A percentile compares a stretch with the other conserved stretches of the same genome.
phyloP scores from a whole-genome alignment of 2,797 vertebrate genomes.

The Gadopsis marmoratus region DNA sequence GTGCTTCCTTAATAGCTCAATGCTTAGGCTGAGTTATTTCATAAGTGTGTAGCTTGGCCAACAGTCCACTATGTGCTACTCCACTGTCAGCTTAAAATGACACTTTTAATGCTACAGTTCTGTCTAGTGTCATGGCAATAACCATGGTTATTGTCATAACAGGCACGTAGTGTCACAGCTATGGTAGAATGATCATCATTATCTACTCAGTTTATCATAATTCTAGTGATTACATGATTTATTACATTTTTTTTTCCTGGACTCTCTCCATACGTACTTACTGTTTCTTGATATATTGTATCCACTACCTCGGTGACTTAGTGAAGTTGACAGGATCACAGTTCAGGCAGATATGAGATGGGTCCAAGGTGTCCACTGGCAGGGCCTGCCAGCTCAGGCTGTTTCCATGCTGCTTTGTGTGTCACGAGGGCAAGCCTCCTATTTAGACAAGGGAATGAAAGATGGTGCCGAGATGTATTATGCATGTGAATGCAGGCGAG shows the following conservation, averaged over 20 bases:
- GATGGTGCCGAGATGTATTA: constrained; percentile 71
- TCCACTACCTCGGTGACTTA: constrained; percentile 46
- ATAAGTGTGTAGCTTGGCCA: constrained; percentile 62
- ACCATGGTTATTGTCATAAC: constrained; percentile 9
- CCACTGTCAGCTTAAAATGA: constrained; percentile 34
- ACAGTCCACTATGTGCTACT: constrained; percentile 34
- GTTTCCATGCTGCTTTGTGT: constrained; percentile 63
- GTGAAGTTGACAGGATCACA: constrained; percentile 66
- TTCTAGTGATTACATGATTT: neutral
- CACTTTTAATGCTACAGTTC: constrained; percentile 19
- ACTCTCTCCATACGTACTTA: neutral
- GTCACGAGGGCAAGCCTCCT: constrained; percentile 66
- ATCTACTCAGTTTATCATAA: neutral
- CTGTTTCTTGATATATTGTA: constrained; percentile 40
- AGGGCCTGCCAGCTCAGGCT: constrained; percentile 64
- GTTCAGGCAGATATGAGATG: constrained; percentile 70
- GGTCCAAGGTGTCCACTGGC: constrained; percentile 72
- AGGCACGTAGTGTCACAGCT: neutral
- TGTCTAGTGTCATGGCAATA: constrained; percentile 4
- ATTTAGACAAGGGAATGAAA: constrained; percentile 77
- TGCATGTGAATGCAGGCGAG: constrained; percentile 73
- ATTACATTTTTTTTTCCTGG: neutral
- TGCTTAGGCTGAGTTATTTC: constrained; percentile 77
- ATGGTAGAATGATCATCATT: neutral
- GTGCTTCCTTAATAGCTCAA: constrained; percentile 76